Evolutionary conservation across 35 echinoderm and acorn worm genomes (phyloP), one percentile per base, ranked within the genome.

Genomic region (Heliocidaris tuberculata): DNA sequence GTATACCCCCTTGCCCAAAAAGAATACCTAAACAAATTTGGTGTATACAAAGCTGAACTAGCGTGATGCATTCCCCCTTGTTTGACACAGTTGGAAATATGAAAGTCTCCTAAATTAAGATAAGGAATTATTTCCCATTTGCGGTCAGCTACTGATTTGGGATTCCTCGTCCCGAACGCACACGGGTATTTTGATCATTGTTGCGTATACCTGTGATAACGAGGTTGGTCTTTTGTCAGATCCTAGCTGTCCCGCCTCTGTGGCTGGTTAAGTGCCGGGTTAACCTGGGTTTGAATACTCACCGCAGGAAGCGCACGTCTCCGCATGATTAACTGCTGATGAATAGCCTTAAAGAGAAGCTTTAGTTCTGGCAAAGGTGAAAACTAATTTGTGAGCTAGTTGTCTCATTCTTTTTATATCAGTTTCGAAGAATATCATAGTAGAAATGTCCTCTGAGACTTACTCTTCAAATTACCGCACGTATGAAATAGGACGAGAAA

Each of bases 121-220:
- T 78, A 78, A 78, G 65, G 65, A 78, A 78, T 78, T 78, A 78
- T 78, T 78, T 78, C 65, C 65, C 65, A 78, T 78, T 78, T 78
- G 65, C 21, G 65, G 65, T 78, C 7, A 7, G 65, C 65, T 78
- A 78, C 65, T 78, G 65, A 78, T 78, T 78, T 78, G 17, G 65
- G 65, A 78, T 21, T n/a, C 21, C 65, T 19, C 19, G 27, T 78
- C 65, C 65, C 4, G 65, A 78, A n/a, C 65, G 65, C 65, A 27
- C 65, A 27, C 65, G 65, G 65, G 6, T 27, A 78, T 78, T 78
- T 78, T 78, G 65, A 78, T 78, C 65, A 78, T 78, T 78, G 65
- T 78, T 78, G 65, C 65, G 65, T 78, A 24, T 21, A 78, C 65
- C 65, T 78, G 65, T 19, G 65, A 6, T 24, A 78, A 78, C 21